phyloP scores from a whole-genome alignment of 2,888 invertebrate genomes.

The Aricia artaxerxes region DNA sequence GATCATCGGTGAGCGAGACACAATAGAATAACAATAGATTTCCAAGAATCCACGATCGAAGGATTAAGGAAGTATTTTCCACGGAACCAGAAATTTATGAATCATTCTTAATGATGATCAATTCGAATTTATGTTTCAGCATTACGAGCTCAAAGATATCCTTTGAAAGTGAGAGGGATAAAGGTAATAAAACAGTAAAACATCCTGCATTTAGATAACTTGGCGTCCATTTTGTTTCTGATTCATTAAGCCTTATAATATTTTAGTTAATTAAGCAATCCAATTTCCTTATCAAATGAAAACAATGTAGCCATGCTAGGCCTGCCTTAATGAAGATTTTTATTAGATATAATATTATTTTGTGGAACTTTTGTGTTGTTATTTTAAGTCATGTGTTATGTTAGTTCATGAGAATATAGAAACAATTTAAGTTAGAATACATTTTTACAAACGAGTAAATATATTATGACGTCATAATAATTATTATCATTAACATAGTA shows the following conservation, averaged over 20 bases:
- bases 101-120: neutral
- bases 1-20: too few relatives aligned
- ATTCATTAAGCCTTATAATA: slow-evolving; percentile 9
- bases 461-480: too few relatives aligned
- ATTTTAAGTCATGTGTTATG: neutral
- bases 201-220: neutral
- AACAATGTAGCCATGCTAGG: neutral
- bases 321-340: neutral
- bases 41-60: too few relatives aligned
- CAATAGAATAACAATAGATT: too few relatives aligned
- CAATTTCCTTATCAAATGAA: slow-evolving; percentile 7
- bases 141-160: neutral
- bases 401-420: too few relatives aligned
- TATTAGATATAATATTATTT: neutral
- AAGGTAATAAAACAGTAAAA: neutral
- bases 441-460: too few relatives aligned
- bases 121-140: neutral
- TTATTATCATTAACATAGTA: too few relatives aligned
- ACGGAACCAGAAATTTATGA: neutral
- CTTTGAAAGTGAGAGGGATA: neutral
- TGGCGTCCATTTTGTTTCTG: slow-evolving; percentile 10
- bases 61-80: too few relatives aligned
- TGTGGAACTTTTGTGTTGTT: neutral
- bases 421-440: too few relatives aligned
- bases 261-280: neutral